Percentiles rank a stretch among this genome's conserved stretches.
Conservation (phyloP, 2,113 vertebrate species). For the Vulpes ferrilata region DNA sequence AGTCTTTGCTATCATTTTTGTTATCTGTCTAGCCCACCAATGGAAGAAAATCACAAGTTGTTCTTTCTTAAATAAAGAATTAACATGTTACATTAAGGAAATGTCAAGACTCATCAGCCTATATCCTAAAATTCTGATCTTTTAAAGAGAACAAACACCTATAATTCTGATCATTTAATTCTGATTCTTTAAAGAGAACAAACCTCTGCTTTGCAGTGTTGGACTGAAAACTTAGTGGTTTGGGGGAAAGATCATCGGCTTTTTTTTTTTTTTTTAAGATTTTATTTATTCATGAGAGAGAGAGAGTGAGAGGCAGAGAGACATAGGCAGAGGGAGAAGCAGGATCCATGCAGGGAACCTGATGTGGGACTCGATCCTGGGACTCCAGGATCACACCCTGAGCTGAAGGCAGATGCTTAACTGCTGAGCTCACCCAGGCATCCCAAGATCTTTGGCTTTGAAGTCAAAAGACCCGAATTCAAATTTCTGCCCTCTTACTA, state of each 20-base stretch:
- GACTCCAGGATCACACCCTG: too few relatives aligned
- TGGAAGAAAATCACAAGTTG: conserved; percentile 66
- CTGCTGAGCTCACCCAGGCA: too few relatives aligned
- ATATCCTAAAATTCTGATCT: conserved; percentile 74
- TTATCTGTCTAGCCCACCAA: conserved; percentile 69
- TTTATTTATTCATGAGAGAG: too few relatives aligned
- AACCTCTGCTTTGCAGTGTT: conserved; percentile 54
- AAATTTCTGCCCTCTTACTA: conserved; percentile 43
- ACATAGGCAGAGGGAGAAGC: too few relatives aligned
- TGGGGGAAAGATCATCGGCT: conserved; percentile 36
- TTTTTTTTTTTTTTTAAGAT: background rate
- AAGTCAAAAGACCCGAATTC: conserved; percentile 70
- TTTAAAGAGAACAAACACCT: conserved; percentile 78
- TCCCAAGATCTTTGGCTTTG: conserved; percentile 53
- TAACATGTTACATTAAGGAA: conserved; percentile 77
- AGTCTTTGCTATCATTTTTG: conserved; percentile 77
- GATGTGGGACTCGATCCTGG: too few relatives aligned
- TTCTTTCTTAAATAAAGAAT: conserved; percentile 75
- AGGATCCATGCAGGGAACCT: too few relatives aligned
- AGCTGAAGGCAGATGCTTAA: too few relatives aligned
- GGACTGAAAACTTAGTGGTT: conserved; percentile 21
- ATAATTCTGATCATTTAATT: conserved; percentile 76
- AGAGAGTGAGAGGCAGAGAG: too few relatives aligned
- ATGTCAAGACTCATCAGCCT: conserved; percentile 74
- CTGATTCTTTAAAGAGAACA: conserved; percentile 74